Base-by-base conservation (phyloP, 2,888 invertebrate genomes). In the Pollenia labialis region DNA sequence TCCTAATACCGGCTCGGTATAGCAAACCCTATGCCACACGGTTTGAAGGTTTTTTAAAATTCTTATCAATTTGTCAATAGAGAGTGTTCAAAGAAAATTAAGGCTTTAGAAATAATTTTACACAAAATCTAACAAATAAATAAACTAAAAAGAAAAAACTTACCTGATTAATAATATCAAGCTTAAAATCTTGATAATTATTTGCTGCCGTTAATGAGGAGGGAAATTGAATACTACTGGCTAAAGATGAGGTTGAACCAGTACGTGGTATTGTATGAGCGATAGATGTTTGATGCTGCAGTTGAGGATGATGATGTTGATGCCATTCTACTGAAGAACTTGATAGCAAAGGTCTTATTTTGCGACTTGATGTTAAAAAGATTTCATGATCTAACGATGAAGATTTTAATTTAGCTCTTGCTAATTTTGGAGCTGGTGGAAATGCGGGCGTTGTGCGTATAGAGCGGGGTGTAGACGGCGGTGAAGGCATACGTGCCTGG, bases 131-230 rank as follows among this genome's bases (percentile, higher is more conserved):
- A 48, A 1, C 11, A 54, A 54, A 42, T 54, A 2, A 18, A 18
- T 40, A 44, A 32, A 50, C 48, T 18, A 52, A 60, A 12, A 3
- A 50, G 42, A 44, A 18, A 16, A 48, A n/a, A 84, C 90, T 90
- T 89, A 93, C 93, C 92, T 93, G 93, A 90, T 92, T 92, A 84
- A 93, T 92, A 84, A 93, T 91, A 89, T 93, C 93, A 90, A 91
- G 90, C 90, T 93, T 93, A 89, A 91, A 91, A 88, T 92, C 92
- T 89, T 92, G 91, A 89, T 91, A 92, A 90, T 92, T 92, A 80
- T 91, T 91, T 83, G 89, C 90, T 72, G 91, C 90, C 85, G 89
- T 64, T 68, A 83, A 42, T 48, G 86, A 83, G 18, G 75, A 72
- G 48, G 83, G 68, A 62, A 87, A 84, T 9, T 84, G 90, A 84